These are phyloP conservation scores for Turritopsis dohrnii DNA, from an alignment of 30 jellyfish, hydroid and myxozoan genomes.

Conservation along the genomic window DNA sequence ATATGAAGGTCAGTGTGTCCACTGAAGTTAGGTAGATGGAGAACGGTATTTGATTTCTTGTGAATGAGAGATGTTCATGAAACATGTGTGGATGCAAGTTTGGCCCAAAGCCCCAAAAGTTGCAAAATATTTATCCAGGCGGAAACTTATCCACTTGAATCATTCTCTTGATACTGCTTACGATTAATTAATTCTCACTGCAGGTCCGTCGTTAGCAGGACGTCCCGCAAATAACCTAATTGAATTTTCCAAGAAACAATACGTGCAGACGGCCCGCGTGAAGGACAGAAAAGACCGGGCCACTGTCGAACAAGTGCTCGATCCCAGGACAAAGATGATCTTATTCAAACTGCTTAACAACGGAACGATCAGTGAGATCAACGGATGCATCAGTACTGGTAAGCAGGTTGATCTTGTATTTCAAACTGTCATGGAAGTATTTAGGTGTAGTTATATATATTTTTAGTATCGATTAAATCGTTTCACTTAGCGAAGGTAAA, in stretches of 20 bases:
- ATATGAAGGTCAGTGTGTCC: slow-evolving; percentile 38
- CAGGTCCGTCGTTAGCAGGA: slow-evolving; percentile 33
- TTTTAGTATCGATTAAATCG: background rate
- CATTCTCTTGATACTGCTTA: no score
- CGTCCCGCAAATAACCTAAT: slow-evolving; percentile 35
- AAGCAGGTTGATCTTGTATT: no score
- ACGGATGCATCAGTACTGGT: slow-evolving; percentile 99
- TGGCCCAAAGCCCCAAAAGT: no score
- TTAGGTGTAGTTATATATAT: background rate
- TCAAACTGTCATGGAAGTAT: background rate
- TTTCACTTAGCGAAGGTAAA: background rate
- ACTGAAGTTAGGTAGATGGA: background rate
- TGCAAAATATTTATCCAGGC: no score
- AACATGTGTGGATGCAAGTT: no score
- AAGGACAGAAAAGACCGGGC: slow-evolving; percentile 92
- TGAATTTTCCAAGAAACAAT: slow-evolving; percentile 46
- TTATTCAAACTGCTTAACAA: slow-evolving; percentile 73
- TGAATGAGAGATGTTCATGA: no score
- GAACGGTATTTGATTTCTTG: no score
- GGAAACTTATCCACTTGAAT: no score
- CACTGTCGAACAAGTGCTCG: slow-evolving; percentile 97
- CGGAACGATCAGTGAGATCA: slow-evolving; percentile 72
- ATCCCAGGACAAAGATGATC: slow-evolving; percentile 92
- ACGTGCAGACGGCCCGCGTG: slow-evolving; percentile 45
- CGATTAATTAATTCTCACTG: background rate